Conservation (phyloP, 2,888 invertebrate genomes). For the Caenorhabditis afra region DNA sequence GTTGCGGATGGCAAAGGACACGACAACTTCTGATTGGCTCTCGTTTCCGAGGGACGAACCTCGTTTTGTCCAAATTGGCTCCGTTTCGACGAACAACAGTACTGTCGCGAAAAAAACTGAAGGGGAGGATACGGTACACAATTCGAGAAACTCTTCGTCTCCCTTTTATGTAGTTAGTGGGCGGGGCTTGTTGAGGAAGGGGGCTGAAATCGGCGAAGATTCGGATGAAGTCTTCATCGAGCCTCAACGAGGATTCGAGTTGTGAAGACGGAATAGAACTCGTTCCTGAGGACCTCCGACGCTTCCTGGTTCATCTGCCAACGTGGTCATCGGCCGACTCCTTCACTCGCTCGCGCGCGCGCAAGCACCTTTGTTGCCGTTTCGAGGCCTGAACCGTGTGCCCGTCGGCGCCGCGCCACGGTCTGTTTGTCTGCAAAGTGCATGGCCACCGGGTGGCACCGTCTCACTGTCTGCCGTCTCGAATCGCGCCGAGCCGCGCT, state of each 20-base stretch:
- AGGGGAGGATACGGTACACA: too few relatives aligned
- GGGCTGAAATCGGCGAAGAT: too few relatives aligned
- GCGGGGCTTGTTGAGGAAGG: too few relatives aligned
- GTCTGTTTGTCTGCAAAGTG: slow-evolving; percentile 56
- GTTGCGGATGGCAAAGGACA: slow-evolving; percentile 32
- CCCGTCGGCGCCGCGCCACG: slow-evolving; percentile 17
- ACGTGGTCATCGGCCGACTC: too few relatives aligned
- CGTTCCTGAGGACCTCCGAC: too few relatives aligned
- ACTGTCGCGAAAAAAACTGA: not conserved
- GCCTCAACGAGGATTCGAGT: too few relatives aligned
- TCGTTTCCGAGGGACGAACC: slow-evolving; percentile 2
- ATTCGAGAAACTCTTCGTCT: too few relatives aligned
- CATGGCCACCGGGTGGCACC: slow-evolving; percentile 60
- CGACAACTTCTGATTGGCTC: slow-evolving; percentile 25
- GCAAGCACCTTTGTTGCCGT: not conserved
- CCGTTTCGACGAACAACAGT: slow-evolving; percentile 16
- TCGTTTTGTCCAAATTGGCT: slow-evolving; percentile 22
- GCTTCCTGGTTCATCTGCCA: too few relatives aligned
- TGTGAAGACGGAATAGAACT: too few relatives aligned
- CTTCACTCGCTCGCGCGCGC: too few relatives aligned
- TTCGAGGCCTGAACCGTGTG: slow-evolving; percentile 35
- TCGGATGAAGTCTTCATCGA: too few relatives aligned
- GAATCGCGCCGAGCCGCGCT: not conserved
- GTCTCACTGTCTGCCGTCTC: slow-evolving; percentile 50
- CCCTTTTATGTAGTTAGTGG: too few relatives aligned